Evolutionary conservation across 2,888 invertebrate genomes (phyloP), one percentile per base, ranked within the genome.

Genomic region (Podotricha telesiphe): DNA sequence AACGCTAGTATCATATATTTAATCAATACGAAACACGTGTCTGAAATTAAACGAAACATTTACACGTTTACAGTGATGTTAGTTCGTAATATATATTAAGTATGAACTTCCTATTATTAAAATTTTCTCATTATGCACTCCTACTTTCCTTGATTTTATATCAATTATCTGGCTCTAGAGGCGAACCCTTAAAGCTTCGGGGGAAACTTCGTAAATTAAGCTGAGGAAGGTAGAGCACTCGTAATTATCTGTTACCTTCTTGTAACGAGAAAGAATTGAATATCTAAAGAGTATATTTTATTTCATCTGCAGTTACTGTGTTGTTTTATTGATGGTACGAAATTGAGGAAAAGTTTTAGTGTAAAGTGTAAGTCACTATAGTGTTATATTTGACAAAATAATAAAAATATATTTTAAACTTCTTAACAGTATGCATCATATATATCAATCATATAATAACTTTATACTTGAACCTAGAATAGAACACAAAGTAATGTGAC

Each of bases 131-230:
- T 73, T 74, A 74, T 72, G 71, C 67, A 68, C 73, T 72, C 64
- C 76, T 72, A 71, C 73, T 77, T 76, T 77, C 75, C 68, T 72
- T 65, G 71, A 73, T 75, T 72, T 73, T 72, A 73, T 74, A 74
- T 73, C 74, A 73, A 77, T 77, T 77, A 75, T 69, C 68, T 34
- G 68, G 63, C 65, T 58, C 74, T 74, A 73, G 67, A 69, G 69
- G 69, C 73, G 68, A 50, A 19, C 62, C 37, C 50, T 62, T 62
- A 62, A 68, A 68, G 67, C 70, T 69, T 72, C 59, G 64, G 48
- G 68, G 70, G 66, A 53, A 66, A 65, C 47, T 66, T 59, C 59
- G 70, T 47, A 63, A 70, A 72, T 70, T 72, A 70, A 72, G 63
- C 68, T 61, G 50, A 56, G 64, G 70, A 55, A 47, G 51, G 68